phyloP scores from a whole-genome alignment of 2,888 invertebrate genomes.

The Chydorus sphaericus region DNA sequence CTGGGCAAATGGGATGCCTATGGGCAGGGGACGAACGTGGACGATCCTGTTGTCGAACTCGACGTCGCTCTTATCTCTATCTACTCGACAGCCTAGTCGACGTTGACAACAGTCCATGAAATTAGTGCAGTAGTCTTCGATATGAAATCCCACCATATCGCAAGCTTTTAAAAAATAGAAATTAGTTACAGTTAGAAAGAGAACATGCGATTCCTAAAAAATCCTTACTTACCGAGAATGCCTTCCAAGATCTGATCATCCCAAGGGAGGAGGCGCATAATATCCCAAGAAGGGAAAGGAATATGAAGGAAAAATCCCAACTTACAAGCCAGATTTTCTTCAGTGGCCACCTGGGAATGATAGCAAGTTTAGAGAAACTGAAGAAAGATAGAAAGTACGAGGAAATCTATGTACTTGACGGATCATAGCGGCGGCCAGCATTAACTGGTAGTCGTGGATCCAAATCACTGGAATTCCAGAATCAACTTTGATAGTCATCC shows the following conservation, averaged over 20 bases:
- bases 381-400: not conserved
- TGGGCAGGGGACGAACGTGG: conserved; percentile 30
- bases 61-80: conserved; percentile 28
- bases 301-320: conserved; percentile 39
- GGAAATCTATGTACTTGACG: conserved; percentile 25
- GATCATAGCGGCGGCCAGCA: conserved; percentile 34
- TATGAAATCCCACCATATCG: conserved; percentile 34
- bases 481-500: conserved; percentile 14
- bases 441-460: conserved; percentile 39
- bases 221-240: conserved; percentile 28
- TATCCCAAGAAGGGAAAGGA: conserved; percentile 37
- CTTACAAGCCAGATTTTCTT: conserved; percentile 28
- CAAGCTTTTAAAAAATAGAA: conserved; percentile 23
- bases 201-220: not conserved
- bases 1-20: conserved; percentile 31
- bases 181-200: not conserved
- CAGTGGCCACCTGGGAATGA: conserved; percentile 24
- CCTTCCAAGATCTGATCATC: conserved; percentile 34
- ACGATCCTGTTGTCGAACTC: conserved; percentile 29
- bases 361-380: not conserved
- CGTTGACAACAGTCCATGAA: conserved; percentile 32
- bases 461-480: conserved; percentile 33
- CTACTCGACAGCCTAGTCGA: conserved; percentile 30
- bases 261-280: conserved; percentile 33
- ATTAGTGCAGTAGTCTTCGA: conserved; percentile 32